phyloP scores from a whole-genome alignment of 2,797 vertebrate species.

The Pteronotus mesoamericanus region DNA sequence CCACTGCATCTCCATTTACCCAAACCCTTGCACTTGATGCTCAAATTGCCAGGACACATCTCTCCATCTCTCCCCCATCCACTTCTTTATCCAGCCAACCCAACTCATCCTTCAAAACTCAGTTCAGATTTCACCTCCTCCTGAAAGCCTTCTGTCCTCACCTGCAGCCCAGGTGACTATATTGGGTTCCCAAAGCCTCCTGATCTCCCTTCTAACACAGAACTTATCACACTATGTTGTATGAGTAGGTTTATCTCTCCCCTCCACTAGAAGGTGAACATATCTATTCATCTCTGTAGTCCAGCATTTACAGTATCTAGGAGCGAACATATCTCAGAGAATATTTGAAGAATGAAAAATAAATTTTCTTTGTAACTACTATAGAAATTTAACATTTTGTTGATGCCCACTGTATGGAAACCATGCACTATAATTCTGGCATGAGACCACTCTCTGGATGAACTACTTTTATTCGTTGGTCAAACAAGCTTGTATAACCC shows the following conservation, averaged over 20 bases:
- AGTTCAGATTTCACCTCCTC: not conserved
- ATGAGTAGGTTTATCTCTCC: fast-evolving
- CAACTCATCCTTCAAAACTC: not conserved
- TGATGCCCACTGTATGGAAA: not conserved
- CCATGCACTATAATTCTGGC: not conserved
- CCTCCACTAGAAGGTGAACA: not conserved
- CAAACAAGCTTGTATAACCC: not conserved
- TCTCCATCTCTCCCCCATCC: fast-evolving
- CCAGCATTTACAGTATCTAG: not conserved
- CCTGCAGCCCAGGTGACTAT: not conserved
- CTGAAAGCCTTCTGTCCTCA: not conserved
- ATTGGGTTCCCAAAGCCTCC: not conserved
- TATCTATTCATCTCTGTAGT: not conserved
- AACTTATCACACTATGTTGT: not conserved
- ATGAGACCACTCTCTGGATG: not conserved
- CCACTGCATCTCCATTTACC: not conserved
- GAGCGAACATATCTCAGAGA: not conserved
- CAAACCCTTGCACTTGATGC: not conserved
- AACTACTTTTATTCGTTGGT: not conserved
- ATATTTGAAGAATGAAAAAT: not conserved
- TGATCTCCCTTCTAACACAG: not conserved
- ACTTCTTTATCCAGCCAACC: not conserved
- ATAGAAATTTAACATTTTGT: not conserved
- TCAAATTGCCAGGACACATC: not conserved
- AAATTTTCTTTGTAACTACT: not conserved